phyloP scores from a whole-genome alignment of 2,888 invertebrate genomes.

The Empis stercorea region DNA sequence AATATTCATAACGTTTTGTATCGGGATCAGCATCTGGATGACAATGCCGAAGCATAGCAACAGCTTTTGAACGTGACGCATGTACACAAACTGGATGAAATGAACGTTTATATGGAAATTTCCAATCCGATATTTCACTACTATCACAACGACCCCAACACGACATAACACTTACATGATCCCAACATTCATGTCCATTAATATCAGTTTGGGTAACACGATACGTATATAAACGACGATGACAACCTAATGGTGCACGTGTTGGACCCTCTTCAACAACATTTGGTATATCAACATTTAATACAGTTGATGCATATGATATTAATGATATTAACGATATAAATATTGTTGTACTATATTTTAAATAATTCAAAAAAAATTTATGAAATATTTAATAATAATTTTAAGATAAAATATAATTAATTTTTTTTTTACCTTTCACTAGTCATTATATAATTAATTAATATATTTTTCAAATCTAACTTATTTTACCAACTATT shows the following conservation, averaged over 20 bases:
- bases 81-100: conserved; percentile 79
- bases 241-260: conserved; percentile 47
- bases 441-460: too few relatives aligned
- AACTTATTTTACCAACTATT: too few relatives aligned
- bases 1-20: conserved; percentile 59
- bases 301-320: too few relatives aligned
- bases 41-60: conserved; percentile 56
- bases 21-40: conserved; percentile 58
- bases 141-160: conserved; percentile 78
- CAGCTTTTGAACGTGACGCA: conserved; percentile 50
- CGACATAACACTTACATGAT: conserved; percentile 57
- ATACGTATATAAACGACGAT: conserved; percentile 51
- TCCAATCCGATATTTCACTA: conserved; percentile 78
- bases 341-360: too few relatives aligned
- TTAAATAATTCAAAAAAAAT: too few relatives aligned
- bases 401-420: too few relatives aligned
- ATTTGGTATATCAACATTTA: too few relatives aligned
- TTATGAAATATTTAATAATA: too few relatives aligned
- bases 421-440: too few relatives aligned
- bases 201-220: conserved; percentile 43
- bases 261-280: conserved; percentile 26
- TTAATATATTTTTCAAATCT: too few relatives aligned
- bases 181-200: conserved; percentile 58
- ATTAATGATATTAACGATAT: too few relatives aligned
- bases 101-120: conserved; percentile 76